phyloP scores from a whole-genome alignment of 2,888 invertebrate genomes.

The Diloba caeruleocephala region DNA sequence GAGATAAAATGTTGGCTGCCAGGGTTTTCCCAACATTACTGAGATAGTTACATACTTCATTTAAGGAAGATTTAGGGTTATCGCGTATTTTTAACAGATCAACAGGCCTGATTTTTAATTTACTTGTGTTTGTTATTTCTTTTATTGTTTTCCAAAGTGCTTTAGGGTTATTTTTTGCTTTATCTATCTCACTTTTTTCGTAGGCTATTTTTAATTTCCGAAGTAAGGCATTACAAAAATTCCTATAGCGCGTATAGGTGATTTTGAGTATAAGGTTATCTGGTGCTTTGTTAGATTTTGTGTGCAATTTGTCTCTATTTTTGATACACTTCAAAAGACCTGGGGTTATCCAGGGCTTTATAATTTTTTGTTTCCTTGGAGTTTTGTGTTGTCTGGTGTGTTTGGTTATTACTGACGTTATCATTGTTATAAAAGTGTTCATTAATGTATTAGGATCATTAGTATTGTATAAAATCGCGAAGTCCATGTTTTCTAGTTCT shows the following conservation, averaged over 20 bases:
- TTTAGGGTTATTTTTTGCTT: no score
- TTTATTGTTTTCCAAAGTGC: not conserved
- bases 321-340: no score
- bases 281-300: no score
- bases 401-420: not conserved
- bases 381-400: not conserved
- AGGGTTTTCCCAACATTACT: slow-evolving; percentile 3
- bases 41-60: not conserved
- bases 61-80: not conserved
- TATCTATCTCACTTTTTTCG: no score
- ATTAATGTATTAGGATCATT: not conserved
- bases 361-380: no score
- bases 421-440: not conserved
- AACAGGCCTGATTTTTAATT: not conserved
- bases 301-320: no score
- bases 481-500: no score
- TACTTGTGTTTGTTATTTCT: not conserved
- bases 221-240: not conserved
- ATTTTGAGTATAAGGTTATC: no score
- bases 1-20: not conserved
- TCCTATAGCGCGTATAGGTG: not conserved
- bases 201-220: not conserved
- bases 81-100: not conserved
- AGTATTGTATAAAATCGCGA: not conserved
- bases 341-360: no score